Evolutionary conservation across 2,888 invertebrate species (phyloP), one percentile per base, ranked within the genome.

Genomic region (Cerceris rybyensis): DNA sequence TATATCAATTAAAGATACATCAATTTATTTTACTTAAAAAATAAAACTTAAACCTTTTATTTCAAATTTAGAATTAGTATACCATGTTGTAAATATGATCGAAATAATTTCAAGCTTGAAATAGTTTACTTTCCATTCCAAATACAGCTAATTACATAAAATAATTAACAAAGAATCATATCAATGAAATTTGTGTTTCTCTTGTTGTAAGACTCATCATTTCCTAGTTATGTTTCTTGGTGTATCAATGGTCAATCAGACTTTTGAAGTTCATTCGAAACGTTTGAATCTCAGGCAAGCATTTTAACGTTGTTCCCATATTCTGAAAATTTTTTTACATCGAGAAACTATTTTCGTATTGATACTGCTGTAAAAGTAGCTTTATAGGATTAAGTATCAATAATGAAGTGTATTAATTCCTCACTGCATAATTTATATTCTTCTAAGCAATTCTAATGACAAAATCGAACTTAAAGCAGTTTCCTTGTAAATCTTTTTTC

Each of bases 221-320:
- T 59, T 49, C 9, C 8, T 14, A 50, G 6, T 28, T 16, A 55
- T 16, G 9, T 46, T 28, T 61, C 9, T 42, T 49, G 61, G 50
- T 64, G 59, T 14, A 42, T 63, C 41, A 61, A 46, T 52, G 5
- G 7, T 49, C 41, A 14, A 14, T 17, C 42, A 13, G 57, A 9
- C 9, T 60, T 71, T 11, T 28, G 14, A 46, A 73, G 28, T 63
- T 43, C 42, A 11, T 59, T 52, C 13, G 39, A 57, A 57, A 64
- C 14, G 68, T 59, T 70, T 66, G 77, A 77, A 77, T 77, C 75
- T 77, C 69, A 69, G 67, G 58, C 63, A 67, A 63, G 16, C 52
- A 13, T 52, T 6, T 8, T 8, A 11, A 41, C 0, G 11, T 63
- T 7, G 42, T 63, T 65, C 64, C 55, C 43, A 14, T 49, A 28